Base-by-base conservation (phyloP, 2,113 vertebrate species). In the Poeciliopsis retropinna region DNA sequence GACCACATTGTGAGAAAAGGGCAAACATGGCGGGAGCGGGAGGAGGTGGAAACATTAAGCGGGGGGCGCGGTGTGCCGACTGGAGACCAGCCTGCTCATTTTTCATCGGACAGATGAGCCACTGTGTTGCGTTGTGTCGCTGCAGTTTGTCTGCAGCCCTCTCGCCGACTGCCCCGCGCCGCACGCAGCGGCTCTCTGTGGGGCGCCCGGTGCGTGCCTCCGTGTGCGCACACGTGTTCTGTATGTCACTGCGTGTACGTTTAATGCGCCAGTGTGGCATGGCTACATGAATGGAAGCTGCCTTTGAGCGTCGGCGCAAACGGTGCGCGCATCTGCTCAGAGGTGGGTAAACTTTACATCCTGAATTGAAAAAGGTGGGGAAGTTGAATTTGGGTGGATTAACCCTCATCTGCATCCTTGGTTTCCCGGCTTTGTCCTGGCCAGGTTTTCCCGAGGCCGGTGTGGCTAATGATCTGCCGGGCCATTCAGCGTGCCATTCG, bases 71-170 rank as follows among this genome's bases (percentile, higher is more conserved):
- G 86, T 60, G 73, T 66, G 84, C 79, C 64, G 86, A 79, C 77
- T 81, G 67, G 73, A 86, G 81, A 78, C 80, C 78, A 32, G 87
- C 70, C 73, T 85, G 87, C 85, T 88, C 81, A 80, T 88, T 91
- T 93, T 92, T 90, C 86, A 90, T 75, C 78, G 89, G 92, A 92
- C 90, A 87, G 91, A 94, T 90, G 93, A 91, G 90, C 88, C 82
- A 82, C 87, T 78, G 85, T 84, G 86, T 87, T 12, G 64, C 63
- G 54, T 81, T 62, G 82, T 78, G 89, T 88, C 31, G 82, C 79
- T 47, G 81, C 64, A 83, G 90, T 82, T 79, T 76, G 85, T 86
- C 81, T 85, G 83, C 86, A 37, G 76, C 80, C 47, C 60, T 61
- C 71, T 74, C 64, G 74, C 82, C 75, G 86, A 87, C 86, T 75